Evolutionary conservation across 2,888 invertebrate genomes (phyloP).

Genomic region (Plutella xylostella): DNA sequence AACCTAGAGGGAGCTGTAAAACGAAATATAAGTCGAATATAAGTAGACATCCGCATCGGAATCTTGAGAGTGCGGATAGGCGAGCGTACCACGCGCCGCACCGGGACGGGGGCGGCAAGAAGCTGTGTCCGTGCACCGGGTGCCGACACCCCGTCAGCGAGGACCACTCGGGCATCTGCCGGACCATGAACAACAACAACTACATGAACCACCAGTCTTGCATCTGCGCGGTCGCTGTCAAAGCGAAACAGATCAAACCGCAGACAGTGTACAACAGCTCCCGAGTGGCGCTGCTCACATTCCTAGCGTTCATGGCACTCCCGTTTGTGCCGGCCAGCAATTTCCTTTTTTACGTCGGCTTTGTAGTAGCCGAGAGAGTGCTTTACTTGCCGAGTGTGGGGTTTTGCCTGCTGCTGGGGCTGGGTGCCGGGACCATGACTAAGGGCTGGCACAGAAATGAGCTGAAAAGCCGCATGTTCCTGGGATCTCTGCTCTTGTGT

Average conservation of each 20-base stretch:
- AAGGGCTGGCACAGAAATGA: constrained; percentile 54
- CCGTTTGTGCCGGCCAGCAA: constrained; percentile 97
- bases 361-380: constrained; percentile 96
- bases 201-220: constrained; percentile 66
- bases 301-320: constrained; percentile 83
- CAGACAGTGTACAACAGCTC: constrained; percentile 29
- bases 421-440: constrained; percentile 71
- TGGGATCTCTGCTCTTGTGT: constrained; percentile 64
- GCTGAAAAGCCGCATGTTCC: constrained; percentile 47
- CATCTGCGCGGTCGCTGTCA: constrained; percentile 43
- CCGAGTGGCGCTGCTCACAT: constrained; percentile 66
- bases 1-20: constrained; percentile 47
- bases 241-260: constrained; percentile 27
- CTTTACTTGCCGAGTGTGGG: constrained; percentile 97
- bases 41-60: constrained; percentile 42
- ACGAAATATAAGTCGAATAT: constrained; percentile 56
- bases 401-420: constrained; percentile 88
- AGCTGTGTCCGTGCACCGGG: constrained; percentile 71
- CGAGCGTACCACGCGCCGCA: constrained; percentile 47
- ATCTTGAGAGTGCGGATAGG: constrained; percentile 50
- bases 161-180: constrained; percentile 76
- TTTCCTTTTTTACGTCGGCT: constrained; percentile 97
- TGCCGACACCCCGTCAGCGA: constrained; percentile 76
- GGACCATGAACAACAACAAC: constrained; percentile 79
- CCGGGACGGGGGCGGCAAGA: constrained; percentile 50